phyloP scores from a whole-genome alignment of 2,888 invertebrate genomes.

The Erebia aethiops region DNA sequence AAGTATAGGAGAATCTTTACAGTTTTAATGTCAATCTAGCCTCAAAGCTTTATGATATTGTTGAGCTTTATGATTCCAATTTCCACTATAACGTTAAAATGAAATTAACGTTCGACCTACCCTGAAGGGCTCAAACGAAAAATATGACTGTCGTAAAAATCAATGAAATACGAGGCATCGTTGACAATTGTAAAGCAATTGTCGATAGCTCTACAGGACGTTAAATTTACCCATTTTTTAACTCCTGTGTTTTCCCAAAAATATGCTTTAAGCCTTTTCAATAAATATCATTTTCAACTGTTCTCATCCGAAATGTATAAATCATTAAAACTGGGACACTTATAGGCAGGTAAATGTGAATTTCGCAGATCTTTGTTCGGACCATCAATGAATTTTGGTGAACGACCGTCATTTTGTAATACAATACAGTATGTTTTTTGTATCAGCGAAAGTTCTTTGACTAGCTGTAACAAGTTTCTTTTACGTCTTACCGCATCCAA shows the following conservation, averaged over 20 bases:
- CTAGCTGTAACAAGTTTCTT: slow-evolving; percentile 10
- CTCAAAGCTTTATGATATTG: neutral
- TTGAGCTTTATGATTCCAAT: neutral
- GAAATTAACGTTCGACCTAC: slow-evolving; percentile 42
- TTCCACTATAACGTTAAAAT: neutral
- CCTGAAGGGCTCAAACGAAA: slow-evolving; percentile 54
- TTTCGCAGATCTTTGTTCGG: slow-evolving; percentile 58
- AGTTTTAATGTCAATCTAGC: neutral
- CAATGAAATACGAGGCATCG: slow-evolving; percentile 63
- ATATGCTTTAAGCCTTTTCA: neutral
- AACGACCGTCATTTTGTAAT: slow-evolving; percentile 43
- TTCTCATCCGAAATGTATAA: slow-evolving; percentile 35
- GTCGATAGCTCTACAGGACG: slow-evolving; percentile 60
- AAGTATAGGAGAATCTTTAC: too few relatives aligned
- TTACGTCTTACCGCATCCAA: neutral
- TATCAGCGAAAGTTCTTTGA: slow-evolving; percentile 32
- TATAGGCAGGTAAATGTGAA: slow-evolving; percentile 52
- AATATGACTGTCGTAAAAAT: slow-evolving; percentile 71
- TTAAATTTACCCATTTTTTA: slow-evolving; percentile 45
- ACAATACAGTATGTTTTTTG: slow-evolving; percentile 40
- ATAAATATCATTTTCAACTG: slow-evolving; percentile 30
- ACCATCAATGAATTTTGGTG: slow-evolving; percentile 72
- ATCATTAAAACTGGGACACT: slow-evolving; percentile 43
- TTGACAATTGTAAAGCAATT: slow-evolving; percentile 67
- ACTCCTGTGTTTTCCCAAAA: slow-evolving; percentile 25